phyloP scores from a whole-genome alignment of 92 coral and sea anemone species.

The Parazoanthus swiftii region DNA sequence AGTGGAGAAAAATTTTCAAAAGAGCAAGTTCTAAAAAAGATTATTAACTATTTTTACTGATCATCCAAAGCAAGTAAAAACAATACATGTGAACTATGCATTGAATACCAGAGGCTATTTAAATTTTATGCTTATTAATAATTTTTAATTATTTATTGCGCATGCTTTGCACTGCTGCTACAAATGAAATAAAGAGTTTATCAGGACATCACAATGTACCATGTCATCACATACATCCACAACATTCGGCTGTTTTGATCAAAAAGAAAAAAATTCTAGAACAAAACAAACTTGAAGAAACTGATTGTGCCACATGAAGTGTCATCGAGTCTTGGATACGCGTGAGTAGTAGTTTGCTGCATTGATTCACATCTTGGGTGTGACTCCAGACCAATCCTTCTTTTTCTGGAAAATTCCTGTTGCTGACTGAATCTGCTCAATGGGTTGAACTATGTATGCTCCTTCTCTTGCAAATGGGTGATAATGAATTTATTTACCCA shows the following conservation, averaged over 20 bases:
- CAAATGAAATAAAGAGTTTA: conserved; percentile 14
- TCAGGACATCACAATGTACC: neutral
- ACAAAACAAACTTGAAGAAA: too few species aligned
- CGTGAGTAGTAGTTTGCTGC: too few species aligned
- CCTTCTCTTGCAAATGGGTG: too few species aligned
- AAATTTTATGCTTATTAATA: neutral
- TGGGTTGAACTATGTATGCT: too few species aligned
- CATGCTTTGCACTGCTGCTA: neutral
- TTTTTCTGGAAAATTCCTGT: too few species aligned
- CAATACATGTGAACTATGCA: neutral
- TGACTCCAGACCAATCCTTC: too few species aligned
- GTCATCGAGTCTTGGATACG: too few species aligned
- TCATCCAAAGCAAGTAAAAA: neutral
- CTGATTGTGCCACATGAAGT: too few species aligned
- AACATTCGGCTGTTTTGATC: neutral
- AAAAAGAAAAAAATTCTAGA: too few species aligned
- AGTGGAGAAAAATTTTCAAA: neutral
- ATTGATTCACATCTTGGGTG: too few species aligned
- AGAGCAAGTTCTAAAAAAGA: neutral
- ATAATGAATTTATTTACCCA: too few species aligned
- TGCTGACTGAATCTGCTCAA: too few species aligned
- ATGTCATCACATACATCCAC: neutral
- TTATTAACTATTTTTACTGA: conserved; percentile 9
- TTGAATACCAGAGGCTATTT: conserved; percentile 6
- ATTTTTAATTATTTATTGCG: conserved; percentile 3